Evolutionary conservation across 2,797 vertebrate genomes (phyloP).

Genomic region (Tokudaia tokunoshimensis): DNA sequence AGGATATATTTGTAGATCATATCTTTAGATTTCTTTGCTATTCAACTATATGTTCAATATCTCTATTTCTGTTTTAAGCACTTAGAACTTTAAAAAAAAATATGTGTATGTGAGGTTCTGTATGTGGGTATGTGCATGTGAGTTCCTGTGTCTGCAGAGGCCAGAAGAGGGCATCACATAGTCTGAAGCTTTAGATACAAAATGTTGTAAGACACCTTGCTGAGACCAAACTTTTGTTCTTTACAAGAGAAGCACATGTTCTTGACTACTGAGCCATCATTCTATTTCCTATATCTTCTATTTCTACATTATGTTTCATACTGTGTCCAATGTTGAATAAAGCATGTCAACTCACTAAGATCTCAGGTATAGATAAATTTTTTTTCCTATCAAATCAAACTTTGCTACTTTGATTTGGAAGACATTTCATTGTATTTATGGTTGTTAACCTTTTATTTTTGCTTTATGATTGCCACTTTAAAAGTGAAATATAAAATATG

Average conservation of each 20-base stretch:
- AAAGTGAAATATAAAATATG: background rate
- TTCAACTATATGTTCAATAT: background rate
- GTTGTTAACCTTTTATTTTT: background rate
- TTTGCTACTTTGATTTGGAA: background rate
- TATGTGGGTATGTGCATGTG: background rate
- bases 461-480: background rate
- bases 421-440: background rate
- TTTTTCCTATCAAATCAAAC: background rate
- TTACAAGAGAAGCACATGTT: background rate
- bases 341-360: background rate
- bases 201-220: background rate
- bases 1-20: background rate
- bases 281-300: background rate
- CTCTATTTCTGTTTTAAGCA: background rate
- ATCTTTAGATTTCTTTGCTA: background rate
- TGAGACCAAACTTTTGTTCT: background rate
- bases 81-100: background rate
- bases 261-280: background rate
- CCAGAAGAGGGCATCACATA: background rate
- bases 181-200: background rate
- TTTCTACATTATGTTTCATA: background rate
- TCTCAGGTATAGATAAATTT: background rate
- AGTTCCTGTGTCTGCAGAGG: background rate
- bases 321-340: background rate
- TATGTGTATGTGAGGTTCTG: background rate